These are phyloP conservation scores for Melipona bicolor DNA, from an alignment of 2,888 invertebrate genomes.

Conservation along the genomic window DNA sequence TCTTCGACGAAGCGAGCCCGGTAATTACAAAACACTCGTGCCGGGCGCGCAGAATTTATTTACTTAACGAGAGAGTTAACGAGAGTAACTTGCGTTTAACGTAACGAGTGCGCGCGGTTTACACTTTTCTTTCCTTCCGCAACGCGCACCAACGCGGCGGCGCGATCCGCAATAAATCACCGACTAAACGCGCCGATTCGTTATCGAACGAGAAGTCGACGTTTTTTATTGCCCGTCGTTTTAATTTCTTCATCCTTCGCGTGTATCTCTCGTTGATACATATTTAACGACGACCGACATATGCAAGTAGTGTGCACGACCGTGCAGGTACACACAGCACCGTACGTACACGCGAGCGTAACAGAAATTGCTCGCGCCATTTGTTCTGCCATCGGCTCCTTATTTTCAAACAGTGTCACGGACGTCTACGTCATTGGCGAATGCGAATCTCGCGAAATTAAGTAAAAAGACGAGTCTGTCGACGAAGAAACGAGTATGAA, in stretches of 20 bases:
- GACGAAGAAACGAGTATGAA: neutral
- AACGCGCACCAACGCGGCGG: neutral
- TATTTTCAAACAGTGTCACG: neutral
- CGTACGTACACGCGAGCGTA: no score
- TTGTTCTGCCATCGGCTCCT: neutral
- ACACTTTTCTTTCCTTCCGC: neutral
- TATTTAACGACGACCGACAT: neutral
- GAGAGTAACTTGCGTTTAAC: neutral
- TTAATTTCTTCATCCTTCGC: neutral
- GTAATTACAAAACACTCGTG: neutral
- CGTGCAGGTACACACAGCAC: no score
- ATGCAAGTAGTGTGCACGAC: no score
- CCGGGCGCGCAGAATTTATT: neutral
- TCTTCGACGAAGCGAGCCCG: neutral
- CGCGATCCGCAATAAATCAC: neutral
- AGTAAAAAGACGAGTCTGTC: neutral
- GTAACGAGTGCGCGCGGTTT: no score
- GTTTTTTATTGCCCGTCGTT: neutral
- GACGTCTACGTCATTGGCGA: neutral
- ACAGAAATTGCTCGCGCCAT: neutral
- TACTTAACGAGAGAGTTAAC: slow-evolving; percentile 3
- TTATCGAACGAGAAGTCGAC: neutral
- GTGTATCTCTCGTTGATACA: neutral
- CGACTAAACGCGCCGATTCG: no score
- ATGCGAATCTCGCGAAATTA: neutral